Percentiles rank a stretch among this genome's conserved stretches.
Conservation (phyloP, 1,140 invertebrate species). For the Camponotus vicinus region DNA sequence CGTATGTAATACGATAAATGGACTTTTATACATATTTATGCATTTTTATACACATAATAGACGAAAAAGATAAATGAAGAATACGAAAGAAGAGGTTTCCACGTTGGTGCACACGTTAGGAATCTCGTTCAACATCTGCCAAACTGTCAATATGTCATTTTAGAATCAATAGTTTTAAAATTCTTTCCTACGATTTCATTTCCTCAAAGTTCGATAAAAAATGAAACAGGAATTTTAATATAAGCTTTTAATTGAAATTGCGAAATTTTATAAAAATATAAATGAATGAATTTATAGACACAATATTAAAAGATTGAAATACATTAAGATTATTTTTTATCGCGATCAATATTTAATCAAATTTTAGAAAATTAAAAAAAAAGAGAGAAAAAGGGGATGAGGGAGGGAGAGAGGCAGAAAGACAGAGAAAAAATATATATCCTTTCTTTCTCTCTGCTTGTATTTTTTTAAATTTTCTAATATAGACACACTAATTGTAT, state of each 20-base stretch:
- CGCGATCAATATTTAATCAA: background rate
- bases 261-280: too few species aligned
- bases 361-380: background rate
- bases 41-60: slow-evolving; percentile 12
- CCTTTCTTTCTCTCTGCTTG: background rate
- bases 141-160: slow-evolving; percentile 68
- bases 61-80: slow-evolving; percentile 21
- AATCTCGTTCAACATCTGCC: slow-evolving; percentile 69
- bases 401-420: background rate
- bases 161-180: slow-evolving; percentile 52
- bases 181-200: slow-evolving; percentile 18
- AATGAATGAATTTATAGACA: too few species aligned
- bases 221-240: background rate
- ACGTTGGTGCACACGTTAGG: slow-evolving; percentile 24
- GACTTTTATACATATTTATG: slow-evolving; percentile 19
- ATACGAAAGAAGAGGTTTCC: slow-evolving; percentile 22
- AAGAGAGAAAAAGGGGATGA: background rate
- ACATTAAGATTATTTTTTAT: background rate
- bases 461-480: background rate
- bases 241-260: slow-evolving; percentile 26
- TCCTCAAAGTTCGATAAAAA: slow-evolving; percentile 29
- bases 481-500: background rate
- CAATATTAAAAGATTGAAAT: background rate
- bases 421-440: background rate
- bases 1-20: slow-evolving; percentile 4